phyloP scores from a whole-genome alignment of 2,888 invertebrate genomes.

The Chalcosyrphus nemorum region DNA sequence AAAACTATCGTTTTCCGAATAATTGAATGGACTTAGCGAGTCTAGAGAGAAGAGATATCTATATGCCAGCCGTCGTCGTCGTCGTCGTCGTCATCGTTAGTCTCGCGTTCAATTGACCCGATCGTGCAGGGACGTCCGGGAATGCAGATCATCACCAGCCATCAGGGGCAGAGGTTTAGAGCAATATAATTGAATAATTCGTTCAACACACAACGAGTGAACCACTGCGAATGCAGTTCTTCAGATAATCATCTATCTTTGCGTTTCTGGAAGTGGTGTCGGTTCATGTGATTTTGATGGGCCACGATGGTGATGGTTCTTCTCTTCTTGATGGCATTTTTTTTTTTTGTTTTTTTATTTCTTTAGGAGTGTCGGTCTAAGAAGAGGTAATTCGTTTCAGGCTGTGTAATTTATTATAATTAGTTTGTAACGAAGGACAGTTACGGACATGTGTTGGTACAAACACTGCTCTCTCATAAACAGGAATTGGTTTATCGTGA shows the following conservation, averaged over 20 bases:
- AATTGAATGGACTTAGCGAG: constrained; percentile 51
- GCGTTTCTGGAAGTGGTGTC: constrained; percentile 21
- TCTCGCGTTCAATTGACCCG: constrained; percentile 41
- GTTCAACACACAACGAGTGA: constrained; percentile 19
- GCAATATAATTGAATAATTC: constrained; percentile 57
- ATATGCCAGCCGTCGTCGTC: not conserved
- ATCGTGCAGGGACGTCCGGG: not conserved
- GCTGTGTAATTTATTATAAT: not conserved
- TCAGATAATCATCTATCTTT: constrained; percentile 8
- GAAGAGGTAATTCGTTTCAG: not conserved
- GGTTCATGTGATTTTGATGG: not conserved
- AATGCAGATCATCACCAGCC: not conserved
- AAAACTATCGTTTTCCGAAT: constrained; percentile 35
- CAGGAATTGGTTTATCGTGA: not conserved
- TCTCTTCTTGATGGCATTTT: no score
- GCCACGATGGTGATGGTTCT: not conserved
- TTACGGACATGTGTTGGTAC: not conserved
- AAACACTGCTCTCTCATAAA: not conserved
- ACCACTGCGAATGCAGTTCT: constrained; percentile 11
- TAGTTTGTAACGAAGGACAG: not conserved
- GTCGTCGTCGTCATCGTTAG: not conserved
- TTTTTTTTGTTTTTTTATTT: not conserved
- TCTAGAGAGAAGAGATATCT: not conserved
- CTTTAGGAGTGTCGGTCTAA: not conserved
- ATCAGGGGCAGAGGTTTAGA: not conserved